Percentiles rank a stretch among this genome's conserved stretches.
These are phyloP conservation scores for Megaptera novaeangliae DNA, from an alignment of 2,113 vertebrate species.

Conservation along the genomic window DNA sequence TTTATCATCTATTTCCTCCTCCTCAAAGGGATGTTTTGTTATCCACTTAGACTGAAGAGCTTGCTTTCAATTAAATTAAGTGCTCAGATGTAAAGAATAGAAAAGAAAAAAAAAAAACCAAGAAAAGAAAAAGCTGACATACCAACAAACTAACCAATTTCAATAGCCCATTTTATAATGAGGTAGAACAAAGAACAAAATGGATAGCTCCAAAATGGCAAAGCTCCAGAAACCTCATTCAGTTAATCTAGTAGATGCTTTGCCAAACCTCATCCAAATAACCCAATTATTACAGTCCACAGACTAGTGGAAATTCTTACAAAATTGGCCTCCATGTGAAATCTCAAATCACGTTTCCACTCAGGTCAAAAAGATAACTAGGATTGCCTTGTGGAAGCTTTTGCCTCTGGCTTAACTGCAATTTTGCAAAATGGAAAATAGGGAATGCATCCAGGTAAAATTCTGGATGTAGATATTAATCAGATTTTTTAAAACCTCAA, in stretches of 20 bases:
- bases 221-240: constrained; percentile 42
- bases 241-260: constrained; percentile 13
- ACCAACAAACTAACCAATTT: constrained; percentile 19
- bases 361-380: constrained; percentile 37
- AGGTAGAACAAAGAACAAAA: constrained; percentile 40
- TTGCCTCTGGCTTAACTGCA: neutral
- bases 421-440: constrained; percentile 35
- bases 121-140: constrained; percentile 5
- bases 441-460: neutral
- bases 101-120: neutral
- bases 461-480: constrained; percentile 3
- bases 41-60: constrained; percentile 26
- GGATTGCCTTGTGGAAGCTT: neutral
- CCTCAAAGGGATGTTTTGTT: constrained; percentile 57
- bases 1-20: constrained; percentile 63
- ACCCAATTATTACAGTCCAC: constrained; percentile 6
- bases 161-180: constrained; percentile 28
- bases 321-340: neutral
- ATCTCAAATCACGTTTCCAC: constrained; percentile 26
- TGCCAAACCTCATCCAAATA: constrained; percentile 53
- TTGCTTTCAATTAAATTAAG: constrained; percentile 50
- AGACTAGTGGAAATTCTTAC: constrained; percentile 47
- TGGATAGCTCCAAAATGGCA: neutral
- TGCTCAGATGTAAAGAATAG: constrained; percentile 15
- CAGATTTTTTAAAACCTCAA: neutral